Evolutionary conservation across 2,113 vertebrate genomes (phyloP), one percentile per base, ranked within the genome.

Genomic region (Maccullochella peelii): DNA sequence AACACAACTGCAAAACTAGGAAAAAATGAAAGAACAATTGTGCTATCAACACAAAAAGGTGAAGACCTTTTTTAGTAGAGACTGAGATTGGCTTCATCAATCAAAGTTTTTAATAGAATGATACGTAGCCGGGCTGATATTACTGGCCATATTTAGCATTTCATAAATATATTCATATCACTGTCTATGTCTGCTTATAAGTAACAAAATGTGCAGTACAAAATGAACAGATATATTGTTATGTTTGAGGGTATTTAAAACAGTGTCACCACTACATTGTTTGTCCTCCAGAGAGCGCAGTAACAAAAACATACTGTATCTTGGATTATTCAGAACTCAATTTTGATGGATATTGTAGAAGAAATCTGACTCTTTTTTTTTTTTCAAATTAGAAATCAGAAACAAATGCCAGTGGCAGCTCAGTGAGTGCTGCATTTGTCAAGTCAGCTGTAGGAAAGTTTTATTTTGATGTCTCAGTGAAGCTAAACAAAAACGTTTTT

Each of bases 331-430:
- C 20, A 42, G 15, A 82, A 63, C 47, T 42, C 30, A 78, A 25
- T 55, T 61, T 16, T 74, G 57, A 79, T 33, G 63, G 40, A 65
- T 30, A 75, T 66, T 71, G 65, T 47, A 27, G 42, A 71, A 71
- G 50, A 66, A 58, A 75, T 72, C 55, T 16, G 44, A 55, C n/a
- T 30, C 49, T 84, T 70, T 33, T 33, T 33, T 62, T 20, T 77
- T 61, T 16, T 15, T 11, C 67, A 11, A 74, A 21, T 62, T 61
- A 65, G 7, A 86, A 78, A 36, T 70, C 14, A 5, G n/a, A 82
- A 78, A 7, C 10, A 67, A 78, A 82, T 36, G 30, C 49, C 25
- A 50, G 6, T 69, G 25, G 38, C 40, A 54, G 5, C 8, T 30
- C 27, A 42, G 38, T 16, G 15, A 49, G 23, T 67, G 16, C n/a